Percentiles rank a stretch among this genome's conserved stretches.
Evolutionary conservation across 2,888 invertebrate genomes (phyloP).

Genomic region (Junonia oenone): DNA sequence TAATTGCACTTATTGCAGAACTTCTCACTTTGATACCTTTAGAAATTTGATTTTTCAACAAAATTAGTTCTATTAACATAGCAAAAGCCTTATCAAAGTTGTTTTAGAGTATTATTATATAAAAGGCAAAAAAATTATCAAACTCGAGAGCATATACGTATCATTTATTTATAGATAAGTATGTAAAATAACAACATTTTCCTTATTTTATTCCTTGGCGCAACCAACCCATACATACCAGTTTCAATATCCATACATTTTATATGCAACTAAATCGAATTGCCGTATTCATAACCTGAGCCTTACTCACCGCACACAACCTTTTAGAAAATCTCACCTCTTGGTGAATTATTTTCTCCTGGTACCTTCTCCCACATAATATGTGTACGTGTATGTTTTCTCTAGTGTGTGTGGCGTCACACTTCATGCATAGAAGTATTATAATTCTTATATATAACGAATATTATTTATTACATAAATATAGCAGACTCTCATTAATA

Average conservation of each 20-base stretch:
- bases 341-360: constrained; percentile 24
- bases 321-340: constrained; percentile 8
- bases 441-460: too few species aligned
- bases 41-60: too few species aligned
- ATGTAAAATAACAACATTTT: not conserved
- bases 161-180: too few species aligned
- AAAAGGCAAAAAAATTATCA: too few species aligned
- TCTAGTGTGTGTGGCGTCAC: not conserved
- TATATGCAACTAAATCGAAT: constrained; percentile 1
- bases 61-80: too few species aligned
- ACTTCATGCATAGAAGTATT: not conserved
- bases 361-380: constrained; percentile 17
- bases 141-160: too few species aligned
- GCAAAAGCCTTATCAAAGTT: too few species aligned
- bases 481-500: too few species aligned
- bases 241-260: not conserved
- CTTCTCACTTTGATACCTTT: too few species aligned
- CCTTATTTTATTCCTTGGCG: not conserved
- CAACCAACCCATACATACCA: not conserved
- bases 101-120: too few species aligned
- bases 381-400: constrained; percentile 12
- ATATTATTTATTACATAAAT: too few species aligned
- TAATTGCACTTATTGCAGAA: too few species aligned
- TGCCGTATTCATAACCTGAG: not conserved
- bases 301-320: not conserved